Conservation (phyloP, 2,797 vertebrate genomes). For the Pteronotus mesoamericanus region DNA sequence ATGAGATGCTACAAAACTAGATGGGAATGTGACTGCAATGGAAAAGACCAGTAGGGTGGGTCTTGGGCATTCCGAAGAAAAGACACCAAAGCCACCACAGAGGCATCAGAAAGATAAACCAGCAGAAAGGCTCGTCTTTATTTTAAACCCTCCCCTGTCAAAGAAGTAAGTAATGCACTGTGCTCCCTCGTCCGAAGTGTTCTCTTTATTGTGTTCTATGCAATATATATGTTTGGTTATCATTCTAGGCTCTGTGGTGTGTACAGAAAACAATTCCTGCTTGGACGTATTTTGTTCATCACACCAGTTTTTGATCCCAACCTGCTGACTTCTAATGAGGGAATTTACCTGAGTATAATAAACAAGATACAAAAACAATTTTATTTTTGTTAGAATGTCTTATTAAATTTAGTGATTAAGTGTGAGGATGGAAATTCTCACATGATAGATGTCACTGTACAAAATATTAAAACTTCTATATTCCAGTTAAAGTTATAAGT, state of each 20-base stretch:
- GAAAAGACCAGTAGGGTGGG: not conserved
- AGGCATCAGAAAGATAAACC: not conserved
- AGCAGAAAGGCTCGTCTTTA: not conserved
- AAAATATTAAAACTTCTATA: not conserved
- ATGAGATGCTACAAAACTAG: not conserved
- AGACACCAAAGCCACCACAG: not conserved
- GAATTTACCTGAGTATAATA: not conserved
- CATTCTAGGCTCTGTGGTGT: not conserved
- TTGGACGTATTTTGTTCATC: not conserved
- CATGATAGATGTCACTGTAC: not conserved
- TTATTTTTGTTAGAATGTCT: not conserved
- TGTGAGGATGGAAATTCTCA: not conserved
- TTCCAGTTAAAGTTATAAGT: not conserved
- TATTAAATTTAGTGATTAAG: not conserved
- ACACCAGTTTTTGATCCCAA: not conserved
- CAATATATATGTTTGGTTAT: not conserved
- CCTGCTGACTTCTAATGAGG: not conserved
- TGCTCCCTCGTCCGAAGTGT: not conserved
- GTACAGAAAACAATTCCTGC: not conserved
- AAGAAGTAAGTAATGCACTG: not conserved
- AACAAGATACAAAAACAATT: not conserved
- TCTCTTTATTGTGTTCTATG: not conserved
- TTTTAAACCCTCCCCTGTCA: not conserved
- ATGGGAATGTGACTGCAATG: fast-evolving
- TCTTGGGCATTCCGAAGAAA: not conserved